A percentile compares a stretch with the other conserved stretches of the same genome.
Conservation (phyloP, 2,888 invertebrate species). For the Automeris io region DNA sequence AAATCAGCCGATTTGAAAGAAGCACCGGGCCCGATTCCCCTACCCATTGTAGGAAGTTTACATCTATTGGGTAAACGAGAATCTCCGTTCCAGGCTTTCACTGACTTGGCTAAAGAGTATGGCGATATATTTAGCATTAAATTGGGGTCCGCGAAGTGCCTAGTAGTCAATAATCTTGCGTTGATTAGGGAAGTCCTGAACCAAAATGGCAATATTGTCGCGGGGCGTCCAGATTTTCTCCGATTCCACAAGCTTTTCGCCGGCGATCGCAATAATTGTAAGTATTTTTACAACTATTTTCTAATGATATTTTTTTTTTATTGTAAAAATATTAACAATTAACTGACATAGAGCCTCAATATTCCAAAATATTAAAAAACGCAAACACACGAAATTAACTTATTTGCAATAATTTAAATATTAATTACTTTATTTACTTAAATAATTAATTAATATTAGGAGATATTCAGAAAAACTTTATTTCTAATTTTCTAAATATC, state of each 20-base stretch:
- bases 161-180: slow-evolving; percentile 85
- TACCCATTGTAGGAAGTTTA: slow-evolving; percentile 83
- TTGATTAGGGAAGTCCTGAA: slow-evolving; percentile 86
- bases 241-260: slow-evolving; percentile 90
- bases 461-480: too few species aligned
- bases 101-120: slow-evolving; percentile 80
- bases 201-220: slow-evolving; percentile 88
- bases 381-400: too few species aligned
- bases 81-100: slow-evolving; percentile 84
- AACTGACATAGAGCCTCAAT: too few species aligned
- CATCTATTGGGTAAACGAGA: slow-evolving; percentile 80
- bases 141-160: slow-evolving; percentile 81
- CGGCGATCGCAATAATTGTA: slow-evolving; percentile 91
- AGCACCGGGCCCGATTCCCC: slow-evolving; percentile 81
- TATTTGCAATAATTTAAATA: too few species aligned
- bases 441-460: too few species aligned
- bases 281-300: slow-evolving; percentile 63
- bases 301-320: slow-evolving; percentile 5
- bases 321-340: too few species aligned
- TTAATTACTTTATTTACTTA: too few species aligned
- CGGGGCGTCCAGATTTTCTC: slow-evolving; percentile 88
- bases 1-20: slow-evolving; percentile 36
- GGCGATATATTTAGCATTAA: slow-evolving; percentile 85
- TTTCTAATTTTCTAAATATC: too few species aligned
- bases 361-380: too few species aligned